phyloP scores from a whole-genome alignment of 2,797 vertebrate species.

The Orientallactaga sibirica region DNA sequence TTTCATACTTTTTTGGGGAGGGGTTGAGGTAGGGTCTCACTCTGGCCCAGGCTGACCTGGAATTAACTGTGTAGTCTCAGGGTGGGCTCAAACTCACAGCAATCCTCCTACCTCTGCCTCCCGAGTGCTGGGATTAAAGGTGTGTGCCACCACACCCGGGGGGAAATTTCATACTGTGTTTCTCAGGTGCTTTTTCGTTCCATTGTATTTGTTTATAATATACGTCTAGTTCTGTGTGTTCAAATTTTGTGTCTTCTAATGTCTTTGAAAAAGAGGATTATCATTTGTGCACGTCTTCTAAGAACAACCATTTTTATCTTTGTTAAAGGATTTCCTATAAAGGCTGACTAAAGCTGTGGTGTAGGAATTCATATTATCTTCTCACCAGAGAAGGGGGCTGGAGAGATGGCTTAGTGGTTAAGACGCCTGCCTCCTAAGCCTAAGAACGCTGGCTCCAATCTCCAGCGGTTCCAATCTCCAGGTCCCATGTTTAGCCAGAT shows the following conservation, averaged over 20 bases:
- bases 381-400: neutral
- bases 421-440: too few relatives aligned
- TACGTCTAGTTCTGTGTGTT: neutral
- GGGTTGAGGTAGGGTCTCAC: too few relatives aligned
- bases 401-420: too few relatives aligned
- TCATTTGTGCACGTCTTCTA: slow-evolving; percentile 27
- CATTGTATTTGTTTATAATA: slow-evolving; percentile 14
- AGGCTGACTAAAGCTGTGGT: neutral
- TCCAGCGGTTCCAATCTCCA: too few relatives aligned
- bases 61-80: too few relatives aligned
- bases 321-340: neutral
- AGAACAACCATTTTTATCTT: neutral
- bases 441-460: too few relatives aligned
- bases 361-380: neutral
- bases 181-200: slow-evolving; percentile 16
- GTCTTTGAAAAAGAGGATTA: slow-evolving; percentile 25
- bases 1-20: neutral
- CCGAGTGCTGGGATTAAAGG: too few relatives aligned
- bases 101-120: too few relatives aligned
- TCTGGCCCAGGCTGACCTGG: too few relatives aligned
- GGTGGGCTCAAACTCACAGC: too few relatives aligned
- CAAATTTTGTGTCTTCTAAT: neutral
- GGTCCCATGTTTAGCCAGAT: too few relatives aligned
- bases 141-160: too few relatives aligned
- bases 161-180: slow-evolving; percentile 20